Evolutionary conservation across 2,797 vertebrate species (phyloP), one percentile per base, ranked within the genome.

Genomic region (Holocentrus rufus): DNA sequence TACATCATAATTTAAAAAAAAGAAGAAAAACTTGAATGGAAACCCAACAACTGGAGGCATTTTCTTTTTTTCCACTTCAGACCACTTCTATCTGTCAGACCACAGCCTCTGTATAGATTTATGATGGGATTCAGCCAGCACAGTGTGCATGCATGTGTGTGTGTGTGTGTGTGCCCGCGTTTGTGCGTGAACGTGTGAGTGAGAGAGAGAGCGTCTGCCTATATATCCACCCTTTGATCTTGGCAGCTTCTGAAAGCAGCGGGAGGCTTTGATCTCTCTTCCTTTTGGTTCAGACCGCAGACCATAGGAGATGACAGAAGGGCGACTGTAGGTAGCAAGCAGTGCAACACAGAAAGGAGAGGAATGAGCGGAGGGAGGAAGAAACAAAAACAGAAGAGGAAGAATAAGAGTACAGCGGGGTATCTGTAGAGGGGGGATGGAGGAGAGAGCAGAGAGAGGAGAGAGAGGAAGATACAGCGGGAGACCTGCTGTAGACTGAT

Each of bases 241-340:
- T 30, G 59, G 73, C 74, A 69, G 76, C 76, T 76, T 83, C 57
- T 64, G 77, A 85, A 75, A 77, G 80, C 66, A 67, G 61, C 1
- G 68, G 44, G 36, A 79, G 1, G 31, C 85, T 87, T 87, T 87
- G 76, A 87, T 87, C 80, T 79, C 18, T n/a, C 50, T 36, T 71
- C 66, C 64, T 69, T 55, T 76, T 36, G 64, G 47, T 81, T 76
- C 81, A 83, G 81, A 79, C 78, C 47, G 5, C 58, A 34, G 76
- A 78, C 73, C 74, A 85, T 59, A 70, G 73, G 78, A 83, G 82
- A 81, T 67, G 82, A 87, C 80, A 85, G 83, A 78, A 81, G 78
- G 71, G 31, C 67, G 78, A 59, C 76, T 72, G 70, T 72, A 81
- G 71, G 80, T 44, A 77, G 70, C 65, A 31, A 30, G 27, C 39